Evolutionary conservation across 2,113 vertebrate genomes (phyloP), one percentile per base, ranked within the genome.

Genomic region (Hemiprocne comata): DNA sequence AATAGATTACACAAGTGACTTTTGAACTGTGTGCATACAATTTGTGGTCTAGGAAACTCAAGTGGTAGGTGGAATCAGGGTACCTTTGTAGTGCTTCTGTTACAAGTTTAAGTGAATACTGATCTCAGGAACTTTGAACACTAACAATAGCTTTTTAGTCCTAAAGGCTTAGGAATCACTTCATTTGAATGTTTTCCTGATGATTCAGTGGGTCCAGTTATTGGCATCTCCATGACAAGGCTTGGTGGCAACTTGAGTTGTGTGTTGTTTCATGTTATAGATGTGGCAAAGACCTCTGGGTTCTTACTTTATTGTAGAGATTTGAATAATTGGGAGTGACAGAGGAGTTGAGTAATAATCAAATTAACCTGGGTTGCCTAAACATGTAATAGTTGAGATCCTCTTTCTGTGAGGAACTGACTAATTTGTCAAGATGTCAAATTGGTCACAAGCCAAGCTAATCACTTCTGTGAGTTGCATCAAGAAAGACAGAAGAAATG

Each of bases 401-500:
- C 10, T 87, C 90, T 79, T 95, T 76, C 72, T 93, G 38, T 73
- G 72, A 93, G 42, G 60, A 94, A 53, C 90, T 91, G 85, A 73
- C 64, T 91, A 55, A 86, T 94, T 94, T 94, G 85, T 94, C 94
- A 93, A 91, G 90, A 90, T 96, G 88, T 92, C 94, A 95, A 33
- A 80, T 83, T 96, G 92, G 79, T 91, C 90, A 91, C 48, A 95
- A 94, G 94, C 96, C 91, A 93, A 95, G 29, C 82, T 94, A 94
- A 95, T 95, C 55, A 75, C 51, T 95, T 91, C 51, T 88, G 90
- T 92, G 95, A 73, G 60, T 80, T 85, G 72, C 60, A 60, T 88
- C 42, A 95, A 90, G 93, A 91, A 87, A 96, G 95, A 74, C 50
- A 91, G 87, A 94, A 97, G 90, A 96, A 97, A 74, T 93, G 44